Percentiles rank a stretch among this genome's conserved stretches.
Evolutionary conservation across 2,797 vertebrate species (phyloP).

Genomic region (Pseudochromis fuscus): DNA sequence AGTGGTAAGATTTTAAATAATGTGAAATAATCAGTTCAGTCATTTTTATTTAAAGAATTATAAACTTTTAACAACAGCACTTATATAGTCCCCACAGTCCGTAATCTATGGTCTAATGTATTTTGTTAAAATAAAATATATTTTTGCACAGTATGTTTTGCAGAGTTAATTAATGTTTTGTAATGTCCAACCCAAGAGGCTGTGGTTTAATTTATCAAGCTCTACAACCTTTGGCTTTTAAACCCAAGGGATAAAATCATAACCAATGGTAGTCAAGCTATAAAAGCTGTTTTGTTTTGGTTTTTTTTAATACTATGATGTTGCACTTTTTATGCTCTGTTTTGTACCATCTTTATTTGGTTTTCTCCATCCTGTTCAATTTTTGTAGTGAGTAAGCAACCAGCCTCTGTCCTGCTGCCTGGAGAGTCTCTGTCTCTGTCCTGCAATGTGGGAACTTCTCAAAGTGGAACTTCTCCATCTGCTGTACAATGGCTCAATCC

Average conservation of each 20-base stretch:
- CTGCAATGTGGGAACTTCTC: background rate
- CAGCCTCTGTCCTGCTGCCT: conserved; percentile 21
- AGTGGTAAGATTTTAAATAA: conserved; percentile 61
- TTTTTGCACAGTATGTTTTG: background rate
- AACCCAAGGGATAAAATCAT: background rate
- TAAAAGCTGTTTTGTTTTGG: background rate
- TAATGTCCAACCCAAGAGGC: background rate
- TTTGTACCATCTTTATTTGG: too few species aligned
- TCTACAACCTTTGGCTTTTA: background rate
- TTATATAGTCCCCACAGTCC: too few species aligned
- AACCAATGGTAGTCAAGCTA: background rate
- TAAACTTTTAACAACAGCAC: background rate
- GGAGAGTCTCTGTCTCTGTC: conserved; percentile 9
- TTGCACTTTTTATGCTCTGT: too few species aligned
- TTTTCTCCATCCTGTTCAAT: conserved; percentile 7
- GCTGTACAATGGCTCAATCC: conserved; percentile 69
- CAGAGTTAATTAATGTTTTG: too few species aligned
- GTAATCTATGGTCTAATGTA: too few species aligned
- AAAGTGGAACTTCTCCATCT: too few species aligned
- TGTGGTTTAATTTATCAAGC: background rate
- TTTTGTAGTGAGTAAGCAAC: conserved; percentile 26
- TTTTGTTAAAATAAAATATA: too few species aligned
- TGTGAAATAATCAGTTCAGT: background rate
- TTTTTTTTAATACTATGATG: too few species aligned
- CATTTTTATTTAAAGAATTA: background rate